Evolutionary conservation across 2,888 invertebrate genomes (phyloP), one percentile per base, ranked within the genome.

Genomic region (Rotaria magnacalcarata): DNA sequence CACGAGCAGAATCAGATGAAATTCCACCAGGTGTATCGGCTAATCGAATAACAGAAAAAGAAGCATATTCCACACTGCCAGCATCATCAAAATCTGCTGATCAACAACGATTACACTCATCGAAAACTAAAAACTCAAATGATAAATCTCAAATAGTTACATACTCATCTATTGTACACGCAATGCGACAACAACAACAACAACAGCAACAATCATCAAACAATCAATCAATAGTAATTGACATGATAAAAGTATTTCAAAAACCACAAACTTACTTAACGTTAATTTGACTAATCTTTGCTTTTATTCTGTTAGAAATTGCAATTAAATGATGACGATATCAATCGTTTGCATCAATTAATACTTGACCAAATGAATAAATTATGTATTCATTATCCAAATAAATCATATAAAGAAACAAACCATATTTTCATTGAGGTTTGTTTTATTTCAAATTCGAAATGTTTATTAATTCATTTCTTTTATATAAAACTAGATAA

Each of bases 401-500:
- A 67, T 19, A 67, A 34, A 67, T 34, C 67, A 5, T 3, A 41
- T 67, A 7, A 67, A 41, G 67, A 67, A 67, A 67, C 67, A 7
- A 5, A 67, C 34, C 67, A 19, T 8, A 27, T 67, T 27, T 67
- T 6, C 1, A 67, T 2, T 19, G 11, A 34, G 19, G 67, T 67
- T 67, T 41, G 67, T 67, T 67, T 34, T 11, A 19, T 67, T 27
- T 27, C 14, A 11, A 54, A 54, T 21, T 54, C 16, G 34, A 24
- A 24, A 24, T 24, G 24, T 19, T 54, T 90, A 90, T 86, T 90
- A 90, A 14, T 90, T 90, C 74, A 87, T 88, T 19, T 89, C 0
- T 47, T 47, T 10, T 10, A 47, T 90, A 52, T 88, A 90, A 41
- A 89, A 90, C 86, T 90, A 89, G 88, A 90, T 91, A 54, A 89